Base-by-base conservation (phyloP, 2,113 vertebrate genomes). In the Caranx ignobilis region DNA sequence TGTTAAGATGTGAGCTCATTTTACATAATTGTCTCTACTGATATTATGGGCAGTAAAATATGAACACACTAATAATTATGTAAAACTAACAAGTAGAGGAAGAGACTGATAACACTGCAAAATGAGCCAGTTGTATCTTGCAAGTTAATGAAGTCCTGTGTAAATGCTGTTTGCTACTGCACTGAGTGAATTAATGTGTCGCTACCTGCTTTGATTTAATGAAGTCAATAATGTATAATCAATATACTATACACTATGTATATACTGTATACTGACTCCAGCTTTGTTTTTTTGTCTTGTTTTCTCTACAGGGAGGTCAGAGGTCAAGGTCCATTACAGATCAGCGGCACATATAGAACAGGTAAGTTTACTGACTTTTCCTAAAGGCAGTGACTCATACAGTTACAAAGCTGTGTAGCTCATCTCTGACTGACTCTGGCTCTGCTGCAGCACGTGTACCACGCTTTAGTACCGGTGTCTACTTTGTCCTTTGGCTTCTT, bases 131-230 rank as follows among this genome's bases (percentile, higher is more conserved):
- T 48, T 71, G 76, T 41, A 56, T 55, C 48, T 47, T 50, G 71
- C 81, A 82, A 75, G 55, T 76, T 81, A 85, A 85, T 85, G 60
- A 75, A 82, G 76, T 64, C 34, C 48, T 79, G 79, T 71, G 43
- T 79, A 45, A 86, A 71, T 66, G 10, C 55, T 77, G 76, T 65
- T 75, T 76, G 66, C 67, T 68, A 41, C 71, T 21, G 62, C 47
- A 41, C 35, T 26, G 45, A 70, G 19, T 67, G 50, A 81, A 81
- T 84, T 61, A 71, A 78, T 77, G 35, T 77, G 71, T 6, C 35
- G 37, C 78, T 72, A 68, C 70, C 69, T 68, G 85, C 61, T 84
- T 83, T 65, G 50, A 85, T 77, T 75, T 59, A 85, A 78, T 71
- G 26, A 75, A 73, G 50, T 34, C 43, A 81, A 34, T 75, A 48